Percentiles rank a stretch among this genome's conserved stretches.
phyloP scores from a whole-genome alignment of 2,797 vertebrate species.

The Halcyon smyrnensis region DNA sequence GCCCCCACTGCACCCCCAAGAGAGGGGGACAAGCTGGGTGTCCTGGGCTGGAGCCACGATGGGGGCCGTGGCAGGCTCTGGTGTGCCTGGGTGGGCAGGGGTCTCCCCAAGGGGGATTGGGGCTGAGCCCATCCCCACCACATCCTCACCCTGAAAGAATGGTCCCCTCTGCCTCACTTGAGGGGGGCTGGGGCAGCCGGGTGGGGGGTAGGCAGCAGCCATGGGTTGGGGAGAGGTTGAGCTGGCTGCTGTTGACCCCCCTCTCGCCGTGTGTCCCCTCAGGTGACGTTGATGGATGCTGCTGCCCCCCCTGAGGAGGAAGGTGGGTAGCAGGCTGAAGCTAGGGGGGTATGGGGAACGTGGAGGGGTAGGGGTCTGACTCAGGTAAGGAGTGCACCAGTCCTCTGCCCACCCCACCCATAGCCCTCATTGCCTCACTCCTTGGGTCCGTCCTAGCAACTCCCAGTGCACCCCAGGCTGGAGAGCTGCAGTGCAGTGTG shows the following conservation, averaged over 20 bases:
- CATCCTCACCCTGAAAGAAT: background rate
- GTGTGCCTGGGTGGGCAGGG: background rate
- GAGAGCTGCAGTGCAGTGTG: background rate
- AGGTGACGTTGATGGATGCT: constrained; percentile 23
- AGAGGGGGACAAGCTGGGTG: background rate
- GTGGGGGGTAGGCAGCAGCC: background rate
- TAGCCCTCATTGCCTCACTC: accelerated
- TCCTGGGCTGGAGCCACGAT: background rate
- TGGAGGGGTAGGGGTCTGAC: background rate
- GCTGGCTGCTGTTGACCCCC: background rate
- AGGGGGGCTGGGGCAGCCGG: accelerated
- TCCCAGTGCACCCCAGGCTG: background rate
- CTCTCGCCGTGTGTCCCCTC: background rate
- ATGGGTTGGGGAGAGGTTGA: background rate
- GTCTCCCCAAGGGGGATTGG: accelerated
- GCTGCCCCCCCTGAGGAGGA: background rate
- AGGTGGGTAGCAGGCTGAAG: constrained; percentile 37
- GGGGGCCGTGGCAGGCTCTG: background rate
- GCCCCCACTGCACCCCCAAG: too few relatives aligned
- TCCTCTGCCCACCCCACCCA: background rate
- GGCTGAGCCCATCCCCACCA: background rate
- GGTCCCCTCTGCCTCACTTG: background rate
- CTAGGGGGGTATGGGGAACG: accelerated
- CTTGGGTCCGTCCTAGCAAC: background rate
- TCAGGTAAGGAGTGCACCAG: accelerated